phyloP scores from a whole-genome alignment of 2,888 invertebrate genomes.

The Carterocephalus palaemon region DNA sequence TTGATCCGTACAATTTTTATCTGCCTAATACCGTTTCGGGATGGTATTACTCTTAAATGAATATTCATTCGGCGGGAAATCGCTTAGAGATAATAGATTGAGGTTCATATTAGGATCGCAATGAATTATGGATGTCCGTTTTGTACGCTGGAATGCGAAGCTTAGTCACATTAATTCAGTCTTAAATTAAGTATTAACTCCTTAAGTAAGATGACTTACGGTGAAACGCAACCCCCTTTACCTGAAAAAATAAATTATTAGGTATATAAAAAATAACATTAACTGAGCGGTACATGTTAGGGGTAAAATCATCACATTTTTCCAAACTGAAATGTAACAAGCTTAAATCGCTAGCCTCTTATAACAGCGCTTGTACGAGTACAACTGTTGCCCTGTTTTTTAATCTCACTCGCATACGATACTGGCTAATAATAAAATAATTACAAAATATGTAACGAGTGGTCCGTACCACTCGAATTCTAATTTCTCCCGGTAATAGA shows the following conservation, averaged over 20 bases:
- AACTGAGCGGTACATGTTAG: too few species aligned
- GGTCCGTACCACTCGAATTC: too few species aligned
- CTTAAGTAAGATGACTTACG: constrained; percentile 27
- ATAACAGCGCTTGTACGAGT: too few species aligned
- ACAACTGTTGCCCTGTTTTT: too few species aligned
- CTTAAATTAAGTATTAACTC: constrained; percentile 30
- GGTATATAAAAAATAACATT: too few species aligned
- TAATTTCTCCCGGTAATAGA: too few species aligned
- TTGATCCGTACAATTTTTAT: constrained; percentile 60
- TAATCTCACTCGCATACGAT: too few species aligned
- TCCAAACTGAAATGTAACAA: too few species aligned
- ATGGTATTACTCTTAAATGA: constrained; percentile 73
- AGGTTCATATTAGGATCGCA: constrained; percentile 66
- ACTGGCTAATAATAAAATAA: too few species aligned
- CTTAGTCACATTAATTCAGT: constrained; percentile 34
- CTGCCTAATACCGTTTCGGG: constrained; percentile 67
- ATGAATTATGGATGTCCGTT: constrained; percentile 66
- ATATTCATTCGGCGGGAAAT: constrained; percentile 75
- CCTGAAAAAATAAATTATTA: constrained; percentile 35
- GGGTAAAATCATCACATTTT: too few species aligned
- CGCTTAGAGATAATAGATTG: constrained; percentile 76
- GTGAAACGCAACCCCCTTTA: constrained; percentile 27
- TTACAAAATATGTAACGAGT: too few species aligned
- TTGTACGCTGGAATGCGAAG: constrained; percentile 54
- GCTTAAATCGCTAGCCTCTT: too few species aligned